Evolutionary conservation across 2,888 invertebrate genomes (phyloP), one percentile per base, ranked within the genome.

Genomic region (Sthenelais limicola): DNA sequence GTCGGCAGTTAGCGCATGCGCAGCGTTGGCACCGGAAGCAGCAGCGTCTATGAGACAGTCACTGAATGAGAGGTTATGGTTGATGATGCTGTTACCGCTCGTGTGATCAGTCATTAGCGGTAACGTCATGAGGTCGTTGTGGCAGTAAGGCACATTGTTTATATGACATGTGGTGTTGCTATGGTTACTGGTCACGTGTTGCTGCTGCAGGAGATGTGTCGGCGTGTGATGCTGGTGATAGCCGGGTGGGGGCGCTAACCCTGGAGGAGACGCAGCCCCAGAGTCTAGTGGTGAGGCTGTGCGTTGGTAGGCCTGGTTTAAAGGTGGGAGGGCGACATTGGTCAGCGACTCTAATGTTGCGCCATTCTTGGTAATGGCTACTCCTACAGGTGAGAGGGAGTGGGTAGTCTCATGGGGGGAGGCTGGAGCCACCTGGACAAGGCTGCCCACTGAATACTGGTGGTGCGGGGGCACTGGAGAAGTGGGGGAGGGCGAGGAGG

Each of bases 31-130:
- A 1, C 62, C 62, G 62, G 62, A 18, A n/a, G 62, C 62, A 43
- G 62, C 62, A 43, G 62, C 62, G 62, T 62, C 62, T 35, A 52
- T 54, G 38, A 38, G 69, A 9, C 30, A 52, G 69, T 54, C 52
- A 38, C 52, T 38, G 52, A 54, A 69, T 28, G 9, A 35, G 35
- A 54, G 38, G 69, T 51, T 28, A 21, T 35, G 52, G 21, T 52
- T 69, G 69, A 69, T 38, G 38, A 69, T 35, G 38, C 54, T 52
- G n/a, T 33, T 30, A 26, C 43, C 62, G 62, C 21, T 24, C 24
- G 24, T 12, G 21, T 56, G 56, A 15, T 62, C 62, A 21, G 38
- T 18, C 62, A 62, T 35, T 18, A 62, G 24, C 7, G 38, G 7
- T 9, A 43, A 12, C 9, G 9, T 43, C 62, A 62, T 62, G 15